Evolutionary conservation across 2,797 vertebrate species (phyloP).

Genomic region (Acrocephalus scirpaceus): DNA sequence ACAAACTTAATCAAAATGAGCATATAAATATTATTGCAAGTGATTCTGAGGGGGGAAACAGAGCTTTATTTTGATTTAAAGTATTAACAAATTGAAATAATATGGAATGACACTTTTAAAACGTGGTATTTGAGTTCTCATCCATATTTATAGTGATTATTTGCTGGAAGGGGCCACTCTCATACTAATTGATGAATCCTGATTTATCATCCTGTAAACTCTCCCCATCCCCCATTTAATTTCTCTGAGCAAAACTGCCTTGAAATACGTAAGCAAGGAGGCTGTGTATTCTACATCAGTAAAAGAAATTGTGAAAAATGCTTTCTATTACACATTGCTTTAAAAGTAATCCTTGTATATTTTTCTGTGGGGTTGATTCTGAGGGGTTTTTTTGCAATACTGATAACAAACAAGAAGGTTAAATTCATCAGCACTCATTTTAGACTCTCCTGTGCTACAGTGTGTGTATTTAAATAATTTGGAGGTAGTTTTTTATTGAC

Average conservation of each 20-base stretch:
- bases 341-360: background rate
- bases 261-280: background rate
- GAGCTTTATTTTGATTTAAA: background rate
- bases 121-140: background rate
- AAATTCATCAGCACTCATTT: background rate
- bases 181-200: constrained; percentile 8
- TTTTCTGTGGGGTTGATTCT: background rate
- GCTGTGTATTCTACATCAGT: background rate
- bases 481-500: background rate
- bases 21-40: constrained; percentile 30
- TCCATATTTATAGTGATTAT: background rate
- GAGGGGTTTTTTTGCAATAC: background rate
- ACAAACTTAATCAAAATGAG: constrained; percentile 36
- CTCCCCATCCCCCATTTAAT: background rate
- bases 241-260: background rate
- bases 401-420: background rate
- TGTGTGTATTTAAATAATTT: background rate
- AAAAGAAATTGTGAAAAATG: background rate
- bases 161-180: background rate
- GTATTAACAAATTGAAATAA: background rate
- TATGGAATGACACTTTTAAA: background rate
- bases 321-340: background rate
- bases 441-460: background rate
- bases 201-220: constrained; percentile 10
- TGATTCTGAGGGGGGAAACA: background rate